Percentiles rank a stretch among this genome's conserved stretches.
Conservation (phyloP, 2,113 vertebrate genomes). For the Aythya baeri region DNA sequence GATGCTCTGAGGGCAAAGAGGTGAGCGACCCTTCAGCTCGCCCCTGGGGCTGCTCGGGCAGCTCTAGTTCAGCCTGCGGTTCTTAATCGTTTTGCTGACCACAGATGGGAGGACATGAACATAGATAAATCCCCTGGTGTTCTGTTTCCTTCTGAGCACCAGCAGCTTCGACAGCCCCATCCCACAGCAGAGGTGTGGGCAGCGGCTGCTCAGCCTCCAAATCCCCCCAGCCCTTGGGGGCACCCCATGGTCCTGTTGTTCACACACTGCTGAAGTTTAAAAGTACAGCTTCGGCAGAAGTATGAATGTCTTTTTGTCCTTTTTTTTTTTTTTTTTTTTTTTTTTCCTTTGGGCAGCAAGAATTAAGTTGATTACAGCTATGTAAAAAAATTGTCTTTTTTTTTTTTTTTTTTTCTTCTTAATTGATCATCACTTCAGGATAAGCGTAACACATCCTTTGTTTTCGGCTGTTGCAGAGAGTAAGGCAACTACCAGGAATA, state of each 20-base stretch:
- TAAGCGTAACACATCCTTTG: background rate
- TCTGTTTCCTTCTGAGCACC: background rate
- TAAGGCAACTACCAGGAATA: background rate
- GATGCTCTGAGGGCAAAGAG: background rate
- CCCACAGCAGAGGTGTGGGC: background rate
- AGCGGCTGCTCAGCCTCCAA: rapidly evolving
- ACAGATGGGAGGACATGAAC: background rate
- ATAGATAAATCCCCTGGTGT: background rate
- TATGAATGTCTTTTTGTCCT: rapidly evolving
- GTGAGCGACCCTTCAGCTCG: background rate
- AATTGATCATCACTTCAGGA: rapidly evolving
- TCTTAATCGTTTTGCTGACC: background rate
- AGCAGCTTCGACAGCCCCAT: background rate
- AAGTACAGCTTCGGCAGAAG: rapidly evolving
- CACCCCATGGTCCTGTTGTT: rapidly evolving
- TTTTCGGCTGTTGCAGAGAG: background rate
- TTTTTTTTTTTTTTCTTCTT: background rate
- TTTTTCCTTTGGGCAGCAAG: background rate
- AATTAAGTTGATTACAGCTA: rapidly evolving
- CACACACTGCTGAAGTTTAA: rapidly evolving
- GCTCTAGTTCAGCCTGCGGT: background rate
- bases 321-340: background rate
- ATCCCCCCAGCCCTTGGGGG: rapidly evolving
- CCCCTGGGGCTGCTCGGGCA: background rate
- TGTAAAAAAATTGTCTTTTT: background rate